Base-by-base conservation (phyloP, 2,797 vertebrate genomes). In the Cyprinodon diabolis region DNA sequence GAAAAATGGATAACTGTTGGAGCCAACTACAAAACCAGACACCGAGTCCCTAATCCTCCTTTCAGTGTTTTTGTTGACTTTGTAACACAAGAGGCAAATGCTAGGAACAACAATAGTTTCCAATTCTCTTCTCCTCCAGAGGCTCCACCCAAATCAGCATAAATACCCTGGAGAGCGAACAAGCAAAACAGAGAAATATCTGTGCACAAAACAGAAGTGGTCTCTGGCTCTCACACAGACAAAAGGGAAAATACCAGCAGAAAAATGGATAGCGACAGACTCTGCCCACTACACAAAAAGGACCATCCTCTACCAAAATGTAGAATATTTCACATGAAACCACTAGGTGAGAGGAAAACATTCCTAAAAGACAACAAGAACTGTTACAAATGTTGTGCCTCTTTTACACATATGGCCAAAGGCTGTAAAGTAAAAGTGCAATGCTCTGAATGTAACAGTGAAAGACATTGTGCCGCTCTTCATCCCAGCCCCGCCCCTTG, bases 61-160 rank as follows among this genome's bases (percentile, higher is more conserved):
- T 89, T 89, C n/a, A 14, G 4, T 57, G 10, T 37, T 12, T 90
- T 87, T 37, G 69, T 85, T 0, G 72, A 74, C 4, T 89, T 91
- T 77, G 70, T 86, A 1, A 14, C 23, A 17, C 74, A 81, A 4
- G 57, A 89, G 6, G 86, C 80, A 17, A 69, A 7, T 0, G 52
- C 72, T 13, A n/a, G 1, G 0, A 91, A 79, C 30, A 69, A 92
- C 21, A 85, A 75, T 52, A 66, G 71, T 13, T 78, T 78, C 19
- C 65, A 37, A 14, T 68, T 78, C 15, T 6, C 3, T 10, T 1
- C 57, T 14, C 4, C 6, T 4, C 3, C 3, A 13, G 67, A 69
- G 11, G 21, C 9, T 11, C 6, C n/a, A 30, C 30, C 30, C 11
- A 72, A 15, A 51, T 7, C 35, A 1, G 56, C 63, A 1, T 55